Base-by-base conservation (phyloP, 1,140 invertebrate genomes). In the Cheumatopsyche charites region DNA sequence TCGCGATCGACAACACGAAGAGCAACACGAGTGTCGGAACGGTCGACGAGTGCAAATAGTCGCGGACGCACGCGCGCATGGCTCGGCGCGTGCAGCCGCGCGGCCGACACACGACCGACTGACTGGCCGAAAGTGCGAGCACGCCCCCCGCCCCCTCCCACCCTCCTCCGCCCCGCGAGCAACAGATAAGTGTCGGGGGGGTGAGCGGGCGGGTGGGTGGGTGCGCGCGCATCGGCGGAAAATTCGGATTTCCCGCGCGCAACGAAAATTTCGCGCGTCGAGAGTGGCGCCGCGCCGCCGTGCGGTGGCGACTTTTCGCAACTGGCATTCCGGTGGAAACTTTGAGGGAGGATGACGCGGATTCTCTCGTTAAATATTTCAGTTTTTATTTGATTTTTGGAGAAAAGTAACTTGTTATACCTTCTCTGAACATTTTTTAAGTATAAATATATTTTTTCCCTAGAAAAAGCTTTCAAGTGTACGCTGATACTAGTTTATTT, bases 91-190 rank as follows among this genome's bases (percentile, higher is more conserved):
- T 29, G 15, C 41, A 42, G 58, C 21, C 41, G 65, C 70, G 73
- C 66, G 66, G 73, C 41, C 66, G 62, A 68, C 73, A 68, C 67
- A 47, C 73, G 62, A 69, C 70, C 71, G 73, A 70, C 63, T 55
- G 68, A 61, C 58, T 55, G 67, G 9, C 29, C 21, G 26, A 1
- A 55, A 55, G 1, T 55, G 67, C 13, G 36, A 23, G 12, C 15
- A 25, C 49, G 3, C n/a, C 49, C 42, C 19, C 25, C 15, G 26
- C 49, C n/a, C n/a, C 49, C 42, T 25, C 63, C 41, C 42, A 23
- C 1, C 15, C 41, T 19, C 58, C 1, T n/a, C 21, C 55, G 45
- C 19, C 29, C 36, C 58, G 15, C 67, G 43, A 63, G 69, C 69
- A 71, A 71, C 69, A 71, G 69, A 71, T 71, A 71, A 71, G 17